Evolutionary conservation across 2,888 invertebrate species (phyloP), one percentile per base, ranked within the genome.

Genomic region (Troides aeacus): DNA sequence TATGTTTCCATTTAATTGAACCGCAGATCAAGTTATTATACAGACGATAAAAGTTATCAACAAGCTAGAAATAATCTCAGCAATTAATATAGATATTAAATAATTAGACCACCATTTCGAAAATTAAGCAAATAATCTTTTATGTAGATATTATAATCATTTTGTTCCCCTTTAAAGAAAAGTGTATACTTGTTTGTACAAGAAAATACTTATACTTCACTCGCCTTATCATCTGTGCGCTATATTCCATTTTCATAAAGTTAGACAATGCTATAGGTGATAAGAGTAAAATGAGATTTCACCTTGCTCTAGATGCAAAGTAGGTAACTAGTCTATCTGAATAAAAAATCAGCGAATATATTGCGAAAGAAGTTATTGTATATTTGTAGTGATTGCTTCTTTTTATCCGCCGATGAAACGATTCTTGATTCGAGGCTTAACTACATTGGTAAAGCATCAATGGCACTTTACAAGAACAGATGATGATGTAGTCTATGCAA

Each of bases 301-400:
- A 63, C 68, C 68, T 68, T 59, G 68, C 8, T 46, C 68, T 30
- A 68, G 58, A 63, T 68, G 24, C 23, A 46, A 68, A 63, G 58
- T 68, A 63, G 62, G 68, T 68, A 62, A 68, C 58, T 30, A 8
- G 68, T 63, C 63, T 68, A 68, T 68, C 62, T 61, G 56, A 21
- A 15, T 61, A 58, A n/a, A 7, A 18, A 58, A 62, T 36, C 60
- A 46, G 15, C 15, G 15, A 46, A 46, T 46, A 46, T 12, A 46
- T 46, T 2, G 46, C 15, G 46, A 46, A 12, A 46, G 15, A 46
- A 15, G 0, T 46, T 46, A 2, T 46, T 46, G 12, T 2, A 2
- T 2, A 15, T 12, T 46, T 15, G 2, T 46, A 3, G 15, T 39
- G 39, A 39, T 39, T 39, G 39, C 8, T 39, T 46, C 30, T 46